A percentile compares a stretch with the other conserved stretches of the same genome.
phyloP scores from a whole-genome alignment of 2,797 vertebrate species.

The Sternotherus odoratus region DNA sequence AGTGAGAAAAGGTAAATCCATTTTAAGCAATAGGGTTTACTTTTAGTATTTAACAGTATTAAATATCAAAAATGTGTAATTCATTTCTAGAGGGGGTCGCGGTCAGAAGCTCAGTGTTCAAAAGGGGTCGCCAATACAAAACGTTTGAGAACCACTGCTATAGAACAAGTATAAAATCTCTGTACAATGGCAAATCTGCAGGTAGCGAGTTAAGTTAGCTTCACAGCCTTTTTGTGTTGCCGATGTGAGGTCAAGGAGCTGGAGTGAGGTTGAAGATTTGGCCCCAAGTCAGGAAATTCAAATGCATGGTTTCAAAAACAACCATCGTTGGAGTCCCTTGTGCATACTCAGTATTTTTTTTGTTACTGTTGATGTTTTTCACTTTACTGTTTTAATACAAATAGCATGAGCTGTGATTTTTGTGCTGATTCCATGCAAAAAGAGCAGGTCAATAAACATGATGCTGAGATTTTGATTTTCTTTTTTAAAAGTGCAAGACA shows the following conservation, averaged over 20 bases:
- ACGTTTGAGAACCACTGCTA: no score
- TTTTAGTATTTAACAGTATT: no score
- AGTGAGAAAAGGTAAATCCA: no score
- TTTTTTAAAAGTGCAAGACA: not conserved
- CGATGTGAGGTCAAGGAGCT: not conserved
- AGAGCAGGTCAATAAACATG: not conserved
- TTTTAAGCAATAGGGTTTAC: no score
- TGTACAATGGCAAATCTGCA: not conserved
- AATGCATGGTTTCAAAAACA: not conserved
- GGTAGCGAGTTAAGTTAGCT: not conserved
- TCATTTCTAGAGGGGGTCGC: no score
- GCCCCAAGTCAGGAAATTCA: slow-evolving; percentile 10
- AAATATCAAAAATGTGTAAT: no score
- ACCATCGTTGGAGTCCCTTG: not conserved
- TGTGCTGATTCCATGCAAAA: not conserved
- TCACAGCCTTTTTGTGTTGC: not conserved
- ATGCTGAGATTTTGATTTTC: not conserved
- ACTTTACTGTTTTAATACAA: not conserved
- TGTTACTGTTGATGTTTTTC: not conserved
- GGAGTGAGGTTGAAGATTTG: slow-evolving; percentile 4
- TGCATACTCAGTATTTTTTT: not conserved
- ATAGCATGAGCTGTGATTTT: not conserved
- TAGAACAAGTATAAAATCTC: not conserved
- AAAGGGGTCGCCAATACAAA: no score
- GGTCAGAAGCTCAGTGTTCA: no score